Base-by-base conservation (phyloP, 2,888 invertebrate genomes). In the Nemotelus pantherinus region DNA sequence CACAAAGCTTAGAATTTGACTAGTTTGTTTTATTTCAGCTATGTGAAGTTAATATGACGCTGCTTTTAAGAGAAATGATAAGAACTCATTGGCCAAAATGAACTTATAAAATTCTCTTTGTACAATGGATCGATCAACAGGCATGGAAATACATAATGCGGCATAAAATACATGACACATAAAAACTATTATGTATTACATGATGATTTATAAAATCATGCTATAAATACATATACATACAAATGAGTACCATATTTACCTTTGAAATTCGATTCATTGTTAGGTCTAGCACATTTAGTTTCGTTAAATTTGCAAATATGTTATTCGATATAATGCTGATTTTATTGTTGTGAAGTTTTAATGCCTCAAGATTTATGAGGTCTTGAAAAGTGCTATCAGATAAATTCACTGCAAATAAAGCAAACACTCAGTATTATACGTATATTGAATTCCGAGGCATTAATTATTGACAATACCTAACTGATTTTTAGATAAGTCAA, bases 401-500 rank as follows among this genome's bases (percentile, higher is more conserved):
- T 60, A 86, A 85, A 39, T 80, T 83, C 44, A 82, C 86, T 86
- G 63, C 2, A 25, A 25, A 25, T 25, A 25, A 25, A 25, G 25
- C 25, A 65, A 25, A 45, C 60, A 82, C 10, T 41, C 2, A n/a
- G 68, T 50, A 76, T 65, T 65, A 74, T 25, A 9, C 71, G 60
- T 55, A 43, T 53, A 43, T 25, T n/a, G 43, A 50, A 10, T 39
- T 64, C 2, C 63, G 25, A 25, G 25, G 25, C 25, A 25, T 25
- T 25, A 25, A 25, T 25, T 25, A 25, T 25, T 25, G 25, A 25
- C 25, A 77, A 39, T 76, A 79, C 77, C 84, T 79, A 92, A 89
- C 80, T 88, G 86, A 84, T 93, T 93, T 83, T 90, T 89, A 2
- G 91, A 90, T 63, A 93, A 85, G 81, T 92, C 90, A 3, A 93